These are phyloP conservation scores for Syrista parreyssii DNA, from an alignment of 2,888 invertebrate species.

Conservation along the genomic window DNA sequence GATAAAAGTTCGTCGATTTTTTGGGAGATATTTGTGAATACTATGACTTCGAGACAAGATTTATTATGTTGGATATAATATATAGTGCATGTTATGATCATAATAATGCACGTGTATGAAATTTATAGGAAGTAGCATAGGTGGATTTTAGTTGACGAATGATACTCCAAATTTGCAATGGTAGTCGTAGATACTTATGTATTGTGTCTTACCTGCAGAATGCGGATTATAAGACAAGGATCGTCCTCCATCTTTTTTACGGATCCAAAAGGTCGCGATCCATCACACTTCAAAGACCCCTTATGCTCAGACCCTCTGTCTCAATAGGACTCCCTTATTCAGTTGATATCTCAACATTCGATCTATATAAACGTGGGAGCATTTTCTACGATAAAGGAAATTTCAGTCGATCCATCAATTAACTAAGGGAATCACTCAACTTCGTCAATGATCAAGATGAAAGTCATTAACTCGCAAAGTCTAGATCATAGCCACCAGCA, in stretches of 20 bases:
- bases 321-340: slow-evolving; percentile 10
- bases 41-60: neutral
- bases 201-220: neutral
- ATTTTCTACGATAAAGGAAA: slow-evolving; percentile 7
- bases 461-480: no score
- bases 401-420: slow-evolving; percentile 13
- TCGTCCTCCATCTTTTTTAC: slow-evolving; percentile 15
- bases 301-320: neutral
- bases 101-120: neutral
- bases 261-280: slow-evolving; percentile 20
- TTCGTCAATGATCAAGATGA: no score
- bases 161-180: neutral
- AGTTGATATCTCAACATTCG: slow-evolving; percentile 15
- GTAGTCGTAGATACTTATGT: neutral
- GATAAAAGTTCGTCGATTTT: neutral
- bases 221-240: slow-evolving; percentile 1
- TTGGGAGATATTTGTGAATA: neutral
- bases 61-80: neutral
- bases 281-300: slow-evolving; percentile 17
- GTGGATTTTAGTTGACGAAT: neutral
- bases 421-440: neutral
- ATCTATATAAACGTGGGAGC: slow-evolving; percentile 11
- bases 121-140: neutral
- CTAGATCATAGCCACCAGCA: no score
- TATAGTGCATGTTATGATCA: neutral